Evolutionary conservation across 1,140 invertebrate genomes (phyloP), one percentile per base, ranked within the genome.

Genomic region (Drosophila insularis): DNA sequence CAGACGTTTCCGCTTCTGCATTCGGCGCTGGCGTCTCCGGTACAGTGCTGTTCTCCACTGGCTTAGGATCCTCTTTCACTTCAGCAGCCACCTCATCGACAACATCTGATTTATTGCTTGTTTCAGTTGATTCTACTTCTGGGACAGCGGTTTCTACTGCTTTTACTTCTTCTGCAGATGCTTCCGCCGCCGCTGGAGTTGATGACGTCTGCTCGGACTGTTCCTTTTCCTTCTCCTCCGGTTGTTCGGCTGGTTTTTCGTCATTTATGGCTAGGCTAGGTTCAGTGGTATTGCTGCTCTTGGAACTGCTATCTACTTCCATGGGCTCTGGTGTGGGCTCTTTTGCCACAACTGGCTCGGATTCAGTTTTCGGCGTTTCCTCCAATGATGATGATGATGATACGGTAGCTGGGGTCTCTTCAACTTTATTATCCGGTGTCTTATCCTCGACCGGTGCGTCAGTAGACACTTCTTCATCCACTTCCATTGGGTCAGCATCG

Each of bases 271-370:
- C 65, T 54, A 63, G 46, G 64, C 56, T 55, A 37, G 78, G 58
- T 67, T 87, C 76, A 14, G 67, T 65, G 53, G 70, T 64, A 80
- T 69, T 91, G 50, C 71, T 91, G 50, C 67, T 73, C 58, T 90
- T 85, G 23, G 76, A 68, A 56, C 86, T 89, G 1, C 61, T 75
- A 74, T 91, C 90, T 1, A 91, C 86, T 21, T 91, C 90, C 90
- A 91, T 91, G 19, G 90, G 80, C 56, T 91, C 90, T 8, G 85
- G 80, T 19, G 89, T 85, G 50, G 65, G 54, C 35, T 87, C 75
- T 63, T 79, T 81, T 31, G 64, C 63, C 11, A 46, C 40, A 31
- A 31, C 21, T 19, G 78, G 62, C 63, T 85, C 77, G 31, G 46
- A 27, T 59, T 62, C 43, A 6, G 21, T 31, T 62, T 80, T 89